phyloP scores from a whole-genome alignment of 2,113 vertebrate species.

The Calypte anna region DNA sequence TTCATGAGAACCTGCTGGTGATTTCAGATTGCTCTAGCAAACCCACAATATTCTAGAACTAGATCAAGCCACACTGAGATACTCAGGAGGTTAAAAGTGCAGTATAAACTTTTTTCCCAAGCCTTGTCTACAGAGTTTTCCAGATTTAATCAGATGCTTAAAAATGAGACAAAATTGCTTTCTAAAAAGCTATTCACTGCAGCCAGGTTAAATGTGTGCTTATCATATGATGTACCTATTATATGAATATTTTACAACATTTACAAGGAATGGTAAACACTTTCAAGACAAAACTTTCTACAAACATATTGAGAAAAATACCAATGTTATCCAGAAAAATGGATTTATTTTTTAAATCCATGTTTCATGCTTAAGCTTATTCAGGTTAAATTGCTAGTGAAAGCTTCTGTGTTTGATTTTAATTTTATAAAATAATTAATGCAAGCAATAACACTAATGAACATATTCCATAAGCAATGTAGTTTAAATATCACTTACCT shows the following conservation, averaged over 20 bases:
- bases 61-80: not conserved
- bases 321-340: not conserved
- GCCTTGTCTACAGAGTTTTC: not conserved
- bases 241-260: not conserved
- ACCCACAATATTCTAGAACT: not conserved
- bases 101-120: not conserved
- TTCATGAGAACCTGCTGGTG: accelerated
- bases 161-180: not conserved
- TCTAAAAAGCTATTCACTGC: not conserved
- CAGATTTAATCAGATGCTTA: not conserved
- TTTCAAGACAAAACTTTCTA: not conserved
- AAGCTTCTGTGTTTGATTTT: not conserved
- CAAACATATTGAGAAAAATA: not conserved
- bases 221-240: no score
- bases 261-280: not conserved
- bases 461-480: not conserved
- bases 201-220: not conserved
- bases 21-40: not conserved
- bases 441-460: not conserved
- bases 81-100: not conserved
- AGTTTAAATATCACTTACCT: constrained; percentile 58
- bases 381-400: not conserved
- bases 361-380: not conserved
- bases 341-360: not conserved
- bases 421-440: not conserved